Conservation (phyloP, 2,888 invertebrate genomes). For the Oscheius sp. region DNA sequence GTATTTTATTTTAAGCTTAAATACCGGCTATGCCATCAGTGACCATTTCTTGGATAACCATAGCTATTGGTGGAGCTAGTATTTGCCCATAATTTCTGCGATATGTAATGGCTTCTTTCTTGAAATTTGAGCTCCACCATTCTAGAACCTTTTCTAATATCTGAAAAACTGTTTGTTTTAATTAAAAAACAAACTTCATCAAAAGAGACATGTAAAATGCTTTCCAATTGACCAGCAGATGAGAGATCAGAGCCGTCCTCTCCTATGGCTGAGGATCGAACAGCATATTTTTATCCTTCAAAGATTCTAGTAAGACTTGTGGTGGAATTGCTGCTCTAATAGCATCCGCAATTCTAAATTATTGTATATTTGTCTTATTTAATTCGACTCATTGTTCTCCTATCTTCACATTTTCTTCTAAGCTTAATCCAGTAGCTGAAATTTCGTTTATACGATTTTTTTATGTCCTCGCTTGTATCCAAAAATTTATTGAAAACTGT, state of each 20-base stretch:
- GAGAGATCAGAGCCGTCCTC: slow-evolving; percentile 84
- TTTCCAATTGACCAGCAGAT: slow-evolving; percentile 85
- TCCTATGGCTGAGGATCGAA: slow-evolving; percentile 76
- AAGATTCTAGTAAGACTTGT: neutral
- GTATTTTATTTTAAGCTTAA: too few relatives aligned
- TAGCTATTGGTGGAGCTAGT: slow-evolving; percentile 79
- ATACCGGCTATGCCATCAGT: slow-evolving; percentile 75
- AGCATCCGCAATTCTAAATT: neutral
- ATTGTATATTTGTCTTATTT: neutral
- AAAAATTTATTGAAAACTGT: slow-evolving; percentile 50
- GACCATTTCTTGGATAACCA: slow-evolving; percentile 83
- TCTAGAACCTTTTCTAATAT: slow-evolving; percentile 75
- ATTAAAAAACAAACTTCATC: too few relatives aligned
- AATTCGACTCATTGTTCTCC: slow-evolving; percentile 14
- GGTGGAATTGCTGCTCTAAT: neutral
- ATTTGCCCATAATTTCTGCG: slow-evolving; percentile 82
- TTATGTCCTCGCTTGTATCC: slow-evolving; percentile 32
- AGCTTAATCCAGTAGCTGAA: neutral
- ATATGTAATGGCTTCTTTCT: slow-evolving; percentile 82
- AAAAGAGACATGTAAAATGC: slow-evolving; percentile 78
- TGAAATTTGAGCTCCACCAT: slow-evolving; percentile 86
- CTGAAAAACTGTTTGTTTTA: too few relatives aligned
- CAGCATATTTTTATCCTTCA: slow-evolving; percentile 5
- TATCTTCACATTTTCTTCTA: slow-evolving; percentile 8
- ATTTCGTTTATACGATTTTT: neutral